Evolutionary conservation across 1,140 invertebrate species (phyloP), one percentile per base, ranked within the genome.

Genomic region (Eupristina koningsbergeri): DNA sequence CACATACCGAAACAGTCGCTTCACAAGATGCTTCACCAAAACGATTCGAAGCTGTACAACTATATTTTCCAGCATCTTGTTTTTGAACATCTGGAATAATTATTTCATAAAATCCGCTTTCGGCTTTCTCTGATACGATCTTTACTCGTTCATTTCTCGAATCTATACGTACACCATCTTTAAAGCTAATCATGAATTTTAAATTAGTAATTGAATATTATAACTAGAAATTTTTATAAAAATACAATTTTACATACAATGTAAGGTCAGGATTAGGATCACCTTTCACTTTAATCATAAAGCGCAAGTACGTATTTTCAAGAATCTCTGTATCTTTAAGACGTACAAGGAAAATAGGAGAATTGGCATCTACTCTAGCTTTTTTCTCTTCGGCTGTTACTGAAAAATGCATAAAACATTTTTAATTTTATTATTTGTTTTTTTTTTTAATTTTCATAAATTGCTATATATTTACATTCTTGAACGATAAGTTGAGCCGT

Each of bases 221-320:
- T 47, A 31, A 26, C 31, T 29, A 80, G 39, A 26, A 26, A 31
- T 61, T 53, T 36, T 77, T 77, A 11, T 19, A 0, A 58, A 1
- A 39, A 58, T 39, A 36, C n/a, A 86, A 75, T 61, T 58, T 1
- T 86, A 95, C 96, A 95, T 93, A 98, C 97, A 98, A 98, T 92
- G 95, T 95, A 5, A 98, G 94, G 29, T 94, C 94, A 19, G 97
- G 97, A 88, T 95, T 96, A 3, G 97, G 97, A 88, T 97, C 95
- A 41, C 97, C 97, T 86, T 96, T 95, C 17, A 98, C 96, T 92
- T 97, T 97, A 76, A 98, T 94, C 95, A 98, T 96, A 89, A 98
- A 98, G 47, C 97, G 94, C 36, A 98, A 94, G 86, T 96, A 97
- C 0, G 97, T 98, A 86, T 97, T 96, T 89, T 97, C 94, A 77